Evolutionary conservation across 2,113 vertebrate species (phyloP).

Genomic region (Psophia crepitans): DNA sequence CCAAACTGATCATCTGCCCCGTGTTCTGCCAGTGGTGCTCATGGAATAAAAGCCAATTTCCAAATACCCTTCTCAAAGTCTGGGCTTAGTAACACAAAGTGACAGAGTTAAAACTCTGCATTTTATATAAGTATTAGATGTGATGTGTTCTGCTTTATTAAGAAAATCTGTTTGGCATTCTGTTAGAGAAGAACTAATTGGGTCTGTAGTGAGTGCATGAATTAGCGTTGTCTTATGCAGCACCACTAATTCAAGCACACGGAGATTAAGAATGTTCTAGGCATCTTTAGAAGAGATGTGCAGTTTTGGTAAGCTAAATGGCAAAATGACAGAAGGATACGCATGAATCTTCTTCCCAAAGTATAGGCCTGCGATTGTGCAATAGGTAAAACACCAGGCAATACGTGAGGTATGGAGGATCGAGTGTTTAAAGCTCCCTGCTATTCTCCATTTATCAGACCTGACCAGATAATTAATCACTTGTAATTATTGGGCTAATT

Average conservation of each 20-base stretch:
- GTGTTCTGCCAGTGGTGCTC: not conserved
- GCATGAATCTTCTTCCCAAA: not conserved
- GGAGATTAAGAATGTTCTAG: not conserved
- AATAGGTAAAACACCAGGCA: not conserved
- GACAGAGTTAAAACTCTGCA: not conserved
- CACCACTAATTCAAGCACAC: not conserved
- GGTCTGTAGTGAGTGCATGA: not conserved
- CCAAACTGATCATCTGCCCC: not conserved
- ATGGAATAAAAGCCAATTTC: not conserved
- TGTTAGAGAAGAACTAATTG: conserved; percentile 22
- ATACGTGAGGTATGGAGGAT: not conserved
- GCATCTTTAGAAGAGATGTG: not conserved
- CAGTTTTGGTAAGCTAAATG: not conserved
- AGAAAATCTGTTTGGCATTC: conserved; percentile 35
- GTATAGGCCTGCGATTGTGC: rapidly evolving
- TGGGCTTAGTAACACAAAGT: not conserved
- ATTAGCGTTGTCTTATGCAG: conserved; percentile 25
- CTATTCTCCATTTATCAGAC: not conserved
- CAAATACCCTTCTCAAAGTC: not conserved
- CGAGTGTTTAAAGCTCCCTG: not conserved
- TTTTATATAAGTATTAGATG: not conserved
- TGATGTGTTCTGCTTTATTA: not conserved
- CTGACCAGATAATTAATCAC: not conserved
- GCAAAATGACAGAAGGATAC: not conserved
- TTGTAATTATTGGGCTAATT: conserved; percentile 19